Evolutionary conservation across 2,888 invertebrate genomes (phyloP).

Genomic region (Rotaria socialis): DNA sequence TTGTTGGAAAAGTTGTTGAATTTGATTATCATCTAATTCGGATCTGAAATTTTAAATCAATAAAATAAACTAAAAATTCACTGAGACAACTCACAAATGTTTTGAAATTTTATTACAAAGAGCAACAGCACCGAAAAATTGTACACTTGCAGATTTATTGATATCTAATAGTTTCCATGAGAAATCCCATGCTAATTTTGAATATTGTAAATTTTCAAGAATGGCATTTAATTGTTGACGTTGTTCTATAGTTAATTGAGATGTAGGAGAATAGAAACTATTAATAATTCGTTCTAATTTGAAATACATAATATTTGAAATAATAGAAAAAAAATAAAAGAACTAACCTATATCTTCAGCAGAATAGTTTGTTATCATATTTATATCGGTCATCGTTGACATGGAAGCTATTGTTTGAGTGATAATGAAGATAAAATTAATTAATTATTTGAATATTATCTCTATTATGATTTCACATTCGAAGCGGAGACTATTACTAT

Average conservation of each 20-base stretch:
- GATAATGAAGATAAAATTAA: no score
- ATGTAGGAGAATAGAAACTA: constrained; percentile 11
- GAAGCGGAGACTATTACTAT: not conserved
- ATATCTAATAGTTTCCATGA: constrained; percentile 47
- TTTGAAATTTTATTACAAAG: constrained; percentile 47
- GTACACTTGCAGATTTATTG: constrained; percentile 46
- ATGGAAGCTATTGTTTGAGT: not conserved
- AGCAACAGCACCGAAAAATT: constrained; percentile 48
- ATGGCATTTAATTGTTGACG: not conserved
- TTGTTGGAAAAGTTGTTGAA: constrained; percentile 17
- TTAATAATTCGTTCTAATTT: not conserved
- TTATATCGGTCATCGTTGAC: not conserved
- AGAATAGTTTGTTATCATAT: not conserved
- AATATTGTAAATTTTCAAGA: constrained; percentile 17
- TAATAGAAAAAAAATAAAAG: not conserved
- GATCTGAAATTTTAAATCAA: not conserved
- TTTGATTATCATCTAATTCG: constrained; percentile 19
- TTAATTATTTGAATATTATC: not conserved
- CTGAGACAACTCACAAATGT: constrained; percentile 39
- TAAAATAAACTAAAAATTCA: not conserved
- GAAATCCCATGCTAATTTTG: constrained; percentile 38
- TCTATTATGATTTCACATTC: no score
- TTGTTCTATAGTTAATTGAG: not conserved
- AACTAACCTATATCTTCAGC: not conserved
- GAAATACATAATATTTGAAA: not conserved